phyloP scores from a whole-genome alignment of 1,140 invertebrate genomes.

The Melanaphis sacchari region DNA sequence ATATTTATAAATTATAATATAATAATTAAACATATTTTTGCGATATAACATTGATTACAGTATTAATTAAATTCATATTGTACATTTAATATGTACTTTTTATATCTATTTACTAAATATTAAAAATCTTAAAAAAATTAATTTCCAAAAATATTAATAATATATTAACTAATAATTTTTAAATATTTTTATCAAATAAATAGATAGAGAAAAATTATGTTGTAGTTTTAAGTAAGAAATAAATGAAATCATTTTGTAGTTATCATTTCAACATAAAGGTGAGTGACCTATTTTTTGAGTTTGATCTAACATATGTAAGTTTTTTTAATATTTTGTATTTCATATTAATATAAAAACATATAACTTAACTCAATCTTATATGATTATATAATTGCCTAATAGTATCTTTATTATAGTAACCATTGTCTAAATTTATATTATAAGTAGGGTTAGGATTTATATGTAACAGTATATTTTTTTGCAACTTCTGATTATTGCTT shows the following conservation, averaged over 20 bases:
- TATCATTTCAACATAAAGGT: background rate
- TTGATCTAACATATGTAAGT: background rate
- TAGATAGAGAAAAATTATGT: background rate
- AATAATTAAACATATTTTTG: no score
- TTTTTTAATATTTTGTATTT: background rate
- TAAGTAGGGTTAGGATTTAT: no score
- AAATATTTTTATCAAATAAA: background rate
- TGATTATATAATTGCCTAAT: background rate
- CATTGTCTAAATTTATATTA: background rate
- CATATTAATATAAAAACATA: background rate
- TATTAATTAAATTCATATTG: no score
- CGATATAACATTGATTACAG: no score
- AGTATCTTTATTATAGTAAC: background rate
- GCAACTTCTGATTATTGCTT: no score
- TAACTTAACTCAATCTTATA: background rate
- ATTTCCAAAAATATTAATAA: no score
- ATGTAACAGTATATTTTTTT: no score
- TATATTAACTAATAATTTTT: no score
- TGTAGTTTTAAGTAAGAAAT: background rate
- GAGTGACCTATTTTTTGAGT: background rate
- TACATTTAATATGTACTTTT: no score
- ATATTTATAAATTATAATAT: no score
- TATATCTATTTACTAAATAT: no score
- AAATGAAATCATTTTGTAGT: background rate
- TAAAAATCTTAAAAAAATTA: no score